phyloP scores from a whole-genome alignment of 1,140 invertebrate species.

The Drosophila parabipectinata region DNA sequence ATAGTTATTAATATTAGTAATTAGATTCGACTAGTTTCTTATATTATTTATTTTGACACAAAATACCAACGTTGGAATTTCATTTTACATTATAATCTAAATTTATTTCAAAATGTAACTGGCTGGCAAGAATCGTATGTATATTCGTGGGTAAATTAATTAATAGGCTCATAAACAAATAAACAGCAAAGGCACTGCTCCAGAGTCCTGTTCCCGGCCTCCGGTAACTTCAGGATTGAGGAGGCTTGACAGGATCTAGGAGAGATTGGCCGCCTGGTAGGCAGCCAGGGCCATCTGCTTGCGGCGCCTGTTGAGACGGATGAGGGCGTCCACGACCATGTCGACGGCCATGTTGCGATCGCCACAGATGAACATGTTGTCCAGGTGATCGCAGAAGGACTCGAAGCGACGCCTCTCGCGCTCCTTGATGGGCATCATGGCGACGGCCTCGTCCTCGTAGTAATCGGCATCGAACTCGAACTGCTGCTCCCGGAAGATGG shows the following conservation, averaged over 20 bases:
- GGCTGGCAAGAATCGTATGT: not conserved
- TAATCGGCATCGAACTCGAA: constrained; percentile 38
- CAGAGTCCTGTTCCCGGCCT: not conserved
- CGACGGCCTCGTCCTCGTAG: constrained; percentile 10
- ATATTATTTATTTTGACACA: no score
- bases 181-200: not conserved
- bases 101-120: not conserved
- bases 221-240: not conserved
- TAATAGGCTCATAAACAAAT: not conserved
- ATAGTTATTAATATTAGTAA: no score
- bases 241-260: not conserved
- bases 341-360: constrained; percentile 35
- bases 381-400: constrained; percentile 50
- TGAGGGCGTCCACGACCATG: constrained; percentile 25
- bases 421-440: constrained; percentile 15
- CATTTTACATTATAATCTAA: not conserved
- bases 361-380: constrained; percentile 31
- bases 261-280: not conserved
- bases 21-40: no score
- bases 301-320: constrained; percentile 19
- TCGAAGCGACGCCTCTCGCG: constrained; percentile 38
- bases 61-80: no score
- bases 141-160: not conserved
- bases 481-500: constrained; percentile 30
- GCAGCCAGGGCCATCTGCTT: not conserved